Evolutionary conservation across 1,140 invertebrate species (phyloP).

Genomic region (Platyura marginata): DNA sequence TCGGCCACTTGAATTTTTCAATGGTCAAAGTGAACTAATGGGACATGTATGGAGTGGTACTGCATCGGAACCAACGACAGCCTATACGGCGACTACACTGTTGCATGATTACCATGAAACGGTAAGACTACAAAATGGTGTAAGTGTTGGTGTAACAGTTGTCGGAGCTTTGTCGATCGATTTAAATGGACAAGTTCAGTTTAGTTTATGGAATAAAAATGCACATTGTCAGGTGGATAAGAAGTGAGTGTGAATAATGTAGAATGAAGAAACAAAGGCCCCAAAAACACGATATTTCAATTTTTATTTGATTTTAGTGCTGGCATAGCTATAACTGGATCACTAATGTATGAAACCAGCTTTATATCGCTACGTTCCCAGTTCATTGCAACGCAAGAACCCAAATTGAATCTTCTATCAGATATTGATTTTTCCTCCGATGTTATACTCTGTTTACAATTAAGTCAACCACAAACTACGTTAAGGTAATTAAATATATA

Average conservation of each 20-base stretch:
- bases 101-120: conserved; percentile 54
- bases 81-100: conserved; percentile 54
- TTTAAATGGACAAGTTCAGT: conserved; percentile 61
- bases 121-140: conserved; percentile 52
- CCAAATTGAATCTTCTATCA: conserved; percentile 51
- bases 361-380: conserved; percentile 51
- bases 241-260: conserved; percentile 30
- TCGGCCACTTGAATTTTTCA: conserved; percentile 70
- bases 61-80: conserved; percentile 62
- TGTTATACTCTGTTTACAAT: conserved; percentile 61
- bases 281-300: neutral
- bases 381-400: conserved; percentile 49
- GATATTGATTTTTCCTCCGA: conserved; percentile 64
- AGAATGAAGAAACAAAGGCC: too few relatives aligned
- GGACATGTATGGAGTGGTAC: conserved; percentile 75
- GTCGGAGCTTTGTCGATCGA: conserved; percentile 63
- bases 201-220: conserved; percentile 76
- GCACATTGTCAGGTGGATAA: conserved; percentile 65
- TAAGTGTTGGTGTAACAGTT: conserved; percentile 46
- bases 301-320: conserved; percentile 32
- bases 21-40: conserved; percentile 70
- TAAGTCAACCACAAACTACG: conserved; percentile 47
- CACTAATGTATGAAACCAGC: conserved; percentile 40
- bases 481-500: conserved; percentile 31
- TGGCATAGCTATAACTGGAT: conserved; percentile 46